phyloP scores from a whole-genome alignment of 1,140 invertebrate species.

The Gerris buenoi region DNA sequence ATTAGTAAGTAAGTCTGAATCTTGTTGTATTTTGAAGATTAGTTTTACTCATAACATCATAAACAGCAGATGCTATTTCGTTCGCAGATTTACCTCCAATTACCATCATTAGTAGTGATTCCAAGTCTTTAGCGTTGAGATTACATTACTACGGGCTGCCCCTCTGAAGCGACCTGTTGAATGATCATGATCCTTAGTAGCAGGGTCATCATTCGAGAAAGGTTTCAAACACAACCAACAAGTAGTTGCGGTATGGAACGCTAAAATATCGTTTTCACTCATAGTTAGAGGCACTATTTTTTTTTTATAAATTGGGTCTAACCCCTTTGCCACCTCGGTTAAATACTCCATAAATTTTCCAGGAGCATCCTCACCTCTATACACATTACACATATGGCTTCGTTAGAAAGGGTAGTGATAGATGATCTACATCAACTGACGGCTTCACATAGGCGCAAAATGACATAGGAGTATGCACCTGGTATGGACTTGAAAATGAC shows the following conservation, averaged over 20 bases:
- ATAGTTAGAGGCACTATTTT: background rate
- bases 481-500: too few species aligned
- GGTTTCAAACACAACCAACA: background rate
- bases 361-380: background rate
- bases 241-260: background rate
- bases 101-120: too few species aligned
- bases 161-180: background rate
- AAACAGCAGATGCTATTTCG: too few species aligned
- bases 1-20: too few species aligned
- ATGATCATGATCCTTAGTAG: background rate
- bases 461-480: too few species aligned
- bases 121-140: background rate
- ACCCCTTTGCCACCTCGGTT: background rate
- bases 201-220: background rate
- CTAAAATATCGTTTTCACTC: background rate
- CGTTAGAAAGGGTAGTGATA: background rate
- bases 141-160: slow-evolving; percentile 1
- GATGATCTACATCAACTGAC: too few species aligned
- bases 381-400: background rate
- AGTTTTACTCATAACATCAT: too few species aligned
- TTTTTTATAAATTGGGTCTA: background rate
- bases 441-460: too few species aligned
- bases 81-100: too few species aligned
- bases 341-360: background rate
- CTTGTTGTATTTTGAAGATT: too few species aligned